Evolutionary conservation across 2,797 vertebrate species (phyloP).

Genomic region (Bradypus variegatus): DNA sequence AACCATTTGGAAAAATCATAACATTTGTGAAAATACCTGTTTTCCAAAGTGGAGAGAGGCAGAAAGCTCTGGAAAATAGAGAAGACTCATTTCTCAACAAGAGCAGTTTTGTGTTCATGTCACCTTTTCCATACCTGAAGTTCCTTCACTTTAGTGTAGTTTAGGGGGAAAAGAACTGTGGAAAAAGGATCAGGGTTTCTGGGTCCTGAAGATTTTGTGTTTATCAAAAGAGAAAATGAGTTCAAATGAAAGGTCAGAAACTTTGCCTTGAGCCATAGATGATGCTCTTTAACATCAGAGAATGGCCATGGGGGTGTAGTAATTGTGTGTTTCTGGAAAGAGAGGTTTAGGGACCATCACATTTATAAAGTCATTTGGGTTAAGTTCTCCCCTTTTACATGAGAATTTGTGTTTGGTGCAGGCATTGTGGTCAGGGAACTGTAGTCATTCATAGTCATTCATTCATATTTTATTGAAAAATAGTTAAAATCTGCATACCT

Average conservation of each 20-base stretch:
- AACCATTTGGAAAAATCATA: neutral
- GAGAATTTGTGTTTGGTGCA: neutral
- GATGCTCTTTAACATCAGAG: constrained; percentile 1
- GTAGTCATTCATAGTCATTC: neutral
- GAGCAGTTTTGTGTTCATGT: constrained; percentile 28
- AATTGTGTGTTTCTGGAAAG: neutral
- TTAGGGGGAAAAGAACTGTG: neutral
- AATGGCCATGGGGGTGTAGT: neutral
- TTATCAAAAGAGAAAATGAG: neutral
- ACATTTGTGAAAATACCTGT: neutral
- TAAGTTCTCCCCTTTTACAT: neutral
- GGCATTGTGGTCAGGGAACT: neutral
- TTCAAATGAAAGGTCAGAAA: constrained; percentile 2
- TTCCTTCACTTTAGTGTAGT: neutral
- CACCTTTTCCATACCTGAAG: neutral
- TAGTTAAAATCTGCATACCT: neutral
- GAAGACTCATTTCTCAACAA: neutral
- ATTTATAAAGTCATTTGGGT: neutral
- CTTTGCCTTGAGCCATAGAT: neutral
- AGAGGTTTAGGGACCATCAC: neutral
- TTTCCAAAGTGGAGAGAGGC: neutral
- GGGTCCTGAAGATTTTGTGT: neutral
- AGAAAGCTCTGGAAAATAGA: neutral
- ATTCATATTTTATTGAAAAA: neutral
- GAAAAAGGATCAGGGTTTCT: neutral